Evolutionary conservation across 2,113 vertebrate species (phyloP), one percentile per base, ranked within the genome.

Genomic region (Macquaria australasica): DNA sequence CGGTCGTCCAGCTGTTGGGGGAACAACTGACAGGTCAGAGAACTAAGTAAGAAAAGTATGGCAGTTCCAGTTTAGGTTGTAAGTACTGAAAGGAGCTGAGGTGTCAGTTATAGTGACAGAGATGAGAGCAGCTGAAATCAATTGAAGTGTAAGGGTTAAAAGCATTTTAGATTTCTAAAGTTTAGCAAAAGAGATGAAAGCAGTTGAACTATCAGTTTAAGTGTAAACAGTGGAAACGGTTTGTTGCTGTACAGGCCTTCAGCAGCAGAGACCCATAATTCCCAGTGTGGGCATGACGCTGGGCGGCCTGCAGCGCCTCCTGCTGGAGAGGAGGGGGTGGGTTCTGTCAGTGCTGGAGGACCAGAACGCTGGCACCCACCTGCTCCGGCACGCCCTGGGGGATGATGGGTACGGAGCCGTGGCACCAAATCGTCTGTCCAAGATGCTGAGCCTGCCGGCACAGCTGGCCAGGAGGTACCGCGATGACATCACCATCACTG

Each of bases 401-500:
- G 88, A 93, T 0, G 93, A 95, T 9, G 94, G 93, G 4, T 95
- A 94, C 1, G 92, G 94, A 8, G 75, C 59, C 0, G 90, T 95
- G 85, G 88, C 89, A 0, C 85, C 85, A 0, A 89, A 85, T 10
- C 89, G 92, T 3, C 76, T 95, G 21, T 77, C 82, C 41, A 94
- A 91, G 72, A 94, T 94, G 92, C 74, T 95, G 41, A 93, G 90
- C 83, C 82, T 95, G 21, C 93, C 95, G 0, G 15, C 79, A 6
- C 90, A 95, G 4, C 74, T 93, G 73, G 92, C 92, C 31, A 79
- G 95, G 9, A 87, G 93, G 81, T 95, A 95, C 82, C 86, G 94
- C 1, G 94, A 95, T 83, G 94, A 95, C 78, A 92, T 95, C 77
- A 95, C 92, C 37, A 85, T 95, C 77, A 91, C 92, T 0, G 89